Percentiles rank a stretch among this genome's conserved stretches.
Conservation (phyloP, 2,113 vertebrate genomes). For the Brachyhypopomus occidentalis region DNA sequence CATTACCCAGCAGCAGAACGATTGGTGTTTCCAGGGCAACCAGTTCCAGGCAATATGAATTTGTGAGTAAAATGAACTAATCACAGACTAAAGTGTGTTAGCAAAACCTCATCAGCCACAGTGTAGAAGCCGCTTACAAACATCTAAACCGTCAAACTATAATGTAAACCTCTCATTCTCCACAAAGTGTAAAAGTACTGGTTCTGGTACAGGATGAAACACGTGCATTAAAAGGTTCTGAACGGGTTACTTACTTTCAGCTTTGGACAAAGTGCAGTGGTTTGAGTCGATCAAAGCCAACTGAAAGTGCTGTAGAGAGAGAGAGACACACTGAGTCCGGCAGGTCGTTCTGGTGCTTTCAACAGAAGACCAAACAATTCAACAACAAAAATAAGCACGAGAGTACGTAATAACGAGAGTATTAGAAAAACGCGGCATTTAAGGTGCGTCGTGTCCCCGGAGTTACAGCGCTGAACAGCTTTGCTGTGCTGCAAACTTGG, state of each 20-base stretch:
- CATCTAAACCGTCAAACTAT: too few species aligned
- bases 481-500: too few species aligned
- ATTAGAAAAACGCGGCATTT: too few species aligned
- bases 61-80: background rate
- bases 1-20: background rate
- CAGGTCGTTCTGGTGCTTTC: too few species aligned
- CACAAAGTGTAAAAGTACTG: too few species aligned
- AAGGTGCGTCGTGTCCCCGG: too few species aligned
- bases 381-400: too few species aligned
- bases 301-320: conserved; percentile 90
- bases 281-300: conserved; percentile 98
- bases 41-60: background rate
- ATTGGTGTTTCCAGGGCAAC: conserved; percentile 38
- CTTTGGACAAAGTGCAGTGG: conserved; percentile 98
- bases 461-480: too few species aligned
- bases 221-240: background rate
- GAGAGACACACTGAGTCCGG: background rate
- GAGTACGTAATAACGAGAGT: too few species aligned
- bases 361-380: too few species aligned
- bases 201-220: background rate
- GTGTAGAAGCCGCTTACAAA: too few species aligned
- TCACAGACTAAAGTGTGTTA: background rate
- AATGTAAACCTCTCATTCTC: too few species aligned
- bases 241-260: conserved; percentile 91
- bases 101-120: background rate